phyloP scores from a whole-genome alignment of 2,888 invertebrate genomes.

The Candidula unifasciata region DNA sequence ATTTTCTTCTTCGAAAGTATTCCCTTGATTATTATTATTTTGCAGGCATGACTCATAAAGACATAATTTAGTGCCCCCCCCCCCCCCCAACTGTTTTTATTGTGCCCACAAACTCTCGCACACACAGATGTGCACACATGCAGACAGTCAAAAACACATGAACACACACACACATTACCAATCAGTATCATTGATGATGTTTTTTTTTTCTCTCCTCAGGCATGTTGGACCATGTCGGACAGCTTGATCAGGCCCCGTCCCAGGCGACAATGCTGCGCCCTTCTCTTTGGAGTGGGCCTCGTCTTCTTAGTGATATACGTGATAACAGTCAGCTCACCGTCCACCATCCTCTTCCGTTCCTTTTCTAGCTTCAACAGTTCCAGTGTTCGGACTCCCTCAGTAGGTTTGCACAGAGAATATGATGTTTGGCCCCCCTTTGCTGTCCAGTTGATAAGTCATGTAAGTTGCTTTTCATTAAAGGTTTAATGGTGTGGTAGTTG shows the following conservation, averaged over 20 bases:
- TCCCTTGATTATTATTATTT: too few species aligned
- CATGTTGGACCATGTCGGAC: slow-evolving; percentile 23
- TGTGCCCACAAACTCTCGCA: too few species aligned
- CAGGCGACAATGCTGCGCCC: slow-evolving; percentile 11
- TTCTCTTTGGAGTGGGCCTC: slow-evolving; percentile 13
- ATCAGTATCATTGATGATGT: not conserved
- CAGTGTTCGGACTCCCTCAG: not conserved
- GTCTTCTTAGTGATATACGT: not conserved
- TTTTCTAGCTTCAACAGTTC: not conserved
- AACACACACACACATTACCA: too few species aligned
- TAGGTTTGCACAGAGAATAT: slow-evolving; percentile 23
- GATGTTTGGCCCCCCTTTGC: slow-evolving; percentile 41
- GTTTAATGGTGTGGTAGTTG: not conserved
- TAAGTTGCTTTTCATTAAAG: not conserved
- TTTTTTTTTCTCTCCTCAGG: not conserved
- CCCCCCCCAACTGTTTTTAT: too few species aligned
- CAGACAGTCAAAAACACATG: too few species aligned
- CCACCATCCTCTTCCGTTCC: not conserved
- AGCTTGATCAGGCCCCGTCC: slow-evolving; percentile 32
- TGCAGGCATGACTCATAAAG: too few species aligned
- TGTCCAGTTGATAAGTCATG: slow-evolving; percentile 16
- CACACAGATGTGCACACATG: too few species aligned
- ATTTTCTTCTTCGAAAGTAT: too few species aligned
- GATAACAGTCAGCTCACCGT: slow-evolving; percentile 24
- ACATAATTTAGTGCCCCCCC: too few species aligned